Conservation (phyloP, 2,888 invertebrate species). For the Dicranocentrus wangi region DNA sequence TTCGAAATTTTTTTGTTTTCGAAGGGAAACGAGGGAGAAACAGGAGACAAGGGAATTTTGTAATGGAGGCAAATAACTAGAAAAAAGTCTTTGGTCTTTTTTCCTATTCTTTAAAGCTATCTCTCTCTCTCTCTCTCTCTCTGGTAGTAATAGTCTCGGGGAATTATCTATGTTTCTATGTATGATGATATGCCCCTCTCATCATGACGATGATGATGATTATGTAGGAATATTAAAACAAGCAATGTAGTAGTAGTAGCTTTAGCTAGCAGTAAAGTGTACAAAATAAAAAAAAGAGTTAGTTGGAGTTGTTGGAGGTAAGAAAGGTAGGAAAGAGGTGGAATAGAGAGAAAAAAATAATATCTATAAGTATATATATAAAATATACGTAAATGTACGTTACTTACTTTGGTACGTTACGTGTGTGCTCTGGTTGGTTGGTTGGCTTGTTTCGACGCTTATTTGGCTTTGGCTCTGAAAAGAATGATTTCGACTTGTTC, state of each 20-base stretch:
- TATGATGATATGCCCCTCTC: constrained; percentile 31
- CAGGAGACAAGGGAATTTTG: constrained; percentile 7
- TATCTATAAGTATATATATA: constrained; percentile 20
- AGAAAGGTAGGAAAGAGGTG: constrained; percentile 68
- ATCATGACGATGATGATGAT: constrained; percentile 49
- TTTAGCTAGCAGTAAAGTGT: constrained; percentile 55
- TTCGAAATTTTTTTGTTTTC: neutral
- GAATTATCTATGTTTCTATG: constrained; percentile 55
- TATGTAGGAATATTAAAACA: constrained; percentile 35
- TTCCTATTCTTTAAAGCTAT: neutral
- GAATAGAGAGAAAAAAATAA: constrained; percentile 51
- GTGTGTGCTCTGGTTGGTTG: constrained; percentile 63
- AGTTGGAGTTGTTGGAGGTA: constrained; percentile 61
- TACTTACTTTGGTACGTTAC: constrained; percentile 63
- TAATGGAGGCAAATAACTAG: constrained; percentile 8
- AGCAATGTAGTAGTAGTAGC: constrained; percentile 20
- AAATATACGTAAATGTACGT: constrained; percentile 61
- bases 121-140: no score
- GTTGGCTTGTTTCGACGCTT: constrained; percentile 65
- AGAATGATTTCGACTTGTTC: constrained; percentile 50
- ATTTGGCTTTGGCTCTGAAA: constrained; percentile 57
- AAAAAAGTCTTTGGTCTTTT: constrained; percentile 11
- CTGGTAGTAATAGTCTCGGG: constrained; percentile 48
- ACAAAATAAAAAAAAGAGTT: constrained; percentile 52
- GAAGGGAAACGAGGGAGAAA: neutral